A percentile compares a stretch with the other conserved stretches of the same genome.
These are phyloP conservation scores for Oophaga sylvatica DNA, from an alignment of 2,797 vertebrate species.

Conservation along the genomic window DNA sequence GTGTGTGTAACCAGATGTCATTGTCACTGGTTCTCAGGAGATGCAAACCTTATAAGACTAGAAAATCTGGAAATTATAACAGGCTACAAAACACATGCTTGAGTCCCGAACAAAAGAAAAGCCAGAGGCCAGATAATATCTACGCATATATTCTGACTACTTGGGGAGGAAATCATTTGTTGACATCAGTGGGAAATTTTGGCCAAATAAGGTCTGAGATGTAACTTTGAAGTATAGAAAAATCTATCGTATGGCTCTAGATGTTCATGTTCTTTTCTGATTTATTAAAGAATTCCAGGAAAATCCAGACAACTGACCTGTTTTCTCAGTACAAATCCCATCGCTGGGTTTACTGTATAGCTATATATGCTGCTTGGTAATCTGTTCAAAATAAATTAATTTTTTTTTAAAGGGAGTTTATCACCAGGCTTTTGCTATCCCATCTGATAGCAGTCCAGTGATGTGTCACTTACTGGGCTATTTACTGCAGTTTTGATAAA, in stretches of 20 bases:
- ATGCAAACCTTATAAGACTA: not conserved
- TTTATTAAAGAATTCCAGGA: not conserved
- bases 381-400: too few species aligned
- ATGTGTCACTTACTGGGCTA: too few species aligned
- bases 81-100: constrained; percentile 48
- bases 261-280: not conserved
- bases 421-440: too few species aligned
- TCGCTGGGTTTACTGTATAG: not conserved
- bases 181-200: constrained; percentile 36
- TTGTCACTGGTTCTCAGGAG: constrained; percentile 6
- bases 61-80: constrained; percentile 11
- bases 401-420: too few species aligned
- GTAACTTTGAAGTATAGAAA: constrained; percentile 20
- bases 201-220: constrained; percentile 43
- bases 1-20: constrained; percentile 1
- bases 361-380: not conserved
- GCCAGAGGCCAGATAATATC: constrained; percentile 38
- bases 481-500: too few species aligned
- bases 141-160: constrained; percentile 24
- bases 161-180: constrained; percentile 35
- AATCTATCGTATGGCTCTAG: not conserved
- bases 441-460: too few species aligned
- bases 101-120: constrained; percentile 37
- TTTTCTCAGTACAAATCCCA: constrained; percentile 16
- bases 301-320: not conserved